Base-by-base conservation (phyloP, 1,140 invertebrate genomes). In the Oncopeltus fasciatus region DNA sequence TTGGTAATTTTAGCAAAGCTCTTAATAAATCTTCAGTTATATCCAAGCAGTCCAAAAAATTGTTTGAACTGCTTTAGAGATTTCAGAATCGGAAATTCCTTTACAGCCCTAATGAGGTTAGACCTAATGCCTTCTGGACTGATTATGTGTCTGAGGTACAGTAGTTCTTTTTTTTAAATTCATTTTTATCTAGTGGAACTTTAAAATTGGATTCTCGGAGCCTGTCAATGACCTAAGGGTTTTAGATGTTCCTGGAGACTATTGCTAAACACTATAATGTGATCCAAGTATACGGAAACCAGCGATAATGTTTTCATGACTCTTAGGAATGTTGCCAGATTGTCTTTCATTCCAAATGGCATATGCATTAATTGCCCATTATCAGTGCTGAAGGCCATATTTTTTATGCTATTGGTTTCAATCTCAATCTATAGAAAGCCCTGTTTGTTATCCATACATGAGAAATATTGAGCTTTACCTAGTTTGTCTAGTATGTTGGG, bases 111-210 rank as follows among this genome's bases (percentile, higher is more conserved):
- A 2, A 66, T 57, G n/a, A 70, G 73, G 65, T 76, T 70, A 2
- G 75, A 73, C 60, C 64, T 65, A 3, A 79, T 68, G 11, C 76
- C 75, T 3, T 73, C 58, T 38, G 67, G 60, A 2, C 71, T 69
- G 27, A 76, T 67, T 2, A 72, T 62, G 59, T 77, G 74, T 14
- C 75, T 75, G 24, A 78, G 67, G 66, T 74, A 75, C 4, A 62
- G 49, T 1, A 77, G 69, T 72, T 76, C 72, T 59, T 72, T 69
- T 64, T 43, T 65, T 29, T 76, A 62, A 78, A 78, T 61, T 74
- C 68, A 60, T 74, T 77, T 68, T 78, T 78, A n/a, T 71, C 69
- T 0, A 38, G 31, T 38, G 5, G 31, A 38, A 38, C 14, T 38
- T 38, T 38, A 14, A 38, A 71, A 72, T 67, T 78, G 70, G 20